Percentiles rank a stretch among this genome's conserved stretches.
phyloP scores from a whole-genome alignment of 2,888 invertebrate genomes.

The Xestia ashworthii region DNA sequence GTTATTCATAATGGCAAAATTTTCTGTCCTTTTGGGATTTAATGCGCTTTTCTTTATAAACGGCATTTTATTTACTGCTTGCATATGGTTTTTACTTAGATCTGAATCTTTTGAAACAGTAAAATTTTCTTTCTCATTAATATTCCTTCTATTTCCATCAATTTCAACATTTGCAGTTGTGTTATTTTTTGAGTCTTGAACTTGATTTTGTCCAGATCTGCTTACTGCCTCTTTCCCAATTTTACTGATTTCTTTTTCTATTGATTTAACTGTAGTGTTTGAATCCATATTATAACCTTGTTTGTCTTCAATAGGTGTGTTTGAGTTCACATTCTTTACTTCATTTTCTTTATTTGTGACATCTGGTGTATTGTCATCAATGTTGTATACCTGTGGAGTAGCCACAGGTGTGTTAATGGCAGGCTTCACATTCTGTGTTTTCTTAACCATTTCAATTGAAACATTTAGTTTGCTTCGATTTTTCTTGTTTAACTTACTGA shows the following conservation, averaged over 20 bases:
- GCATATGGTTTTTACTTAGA: constrained; percentile 27
- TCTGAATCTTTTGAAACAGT: constrained; percentile 7
- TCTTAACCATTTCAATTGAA: constrained; percentile 87
- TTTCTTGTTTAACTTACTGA: constrained; percentile 83
- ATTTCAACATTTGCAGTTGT: constrained; percentile 18
- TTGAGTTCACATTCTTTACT: constrained; percentile 19
- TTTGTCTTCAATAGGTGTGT: constrained; percentile 18
- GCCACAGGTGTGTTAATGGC: constrained; percentile 47
- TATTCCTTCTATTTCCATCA: constrained; percentile 13
- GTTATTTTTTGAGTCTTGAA: constrained; percentile 6
- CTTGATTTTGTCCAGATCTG: constrained; percentile 27
- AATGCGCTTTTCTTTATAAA: constrained; percentile 80
- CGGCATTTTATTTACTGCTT: constrained; percentile 66
- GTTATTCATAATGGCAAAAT: constrained; percentile 55
- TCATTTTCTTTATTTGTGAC: constrained; percentile 53
- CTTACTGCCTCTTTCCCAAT: neutral
- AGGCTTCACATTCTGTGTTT: constrained; percentile 72
- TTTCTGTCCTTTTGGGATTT: constrained; percentile 51
- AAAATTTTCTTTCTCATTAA: constrained; percentile 10
- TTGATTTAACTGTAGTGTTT: constrained; percentile 10
- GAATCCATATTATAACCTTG: constrained; percentile 8
- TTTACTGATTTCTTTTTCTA: constrained; percentile 38
- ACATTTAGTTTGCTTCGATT: constrained; percentile 86
- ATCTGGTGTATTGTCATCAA: constrained; percentile 80
- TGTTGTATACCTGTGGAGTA: constrained; percentile 67